Conservation (phyloP, 1,140 invertebrate species). For the Bombus affinis region DNA sequence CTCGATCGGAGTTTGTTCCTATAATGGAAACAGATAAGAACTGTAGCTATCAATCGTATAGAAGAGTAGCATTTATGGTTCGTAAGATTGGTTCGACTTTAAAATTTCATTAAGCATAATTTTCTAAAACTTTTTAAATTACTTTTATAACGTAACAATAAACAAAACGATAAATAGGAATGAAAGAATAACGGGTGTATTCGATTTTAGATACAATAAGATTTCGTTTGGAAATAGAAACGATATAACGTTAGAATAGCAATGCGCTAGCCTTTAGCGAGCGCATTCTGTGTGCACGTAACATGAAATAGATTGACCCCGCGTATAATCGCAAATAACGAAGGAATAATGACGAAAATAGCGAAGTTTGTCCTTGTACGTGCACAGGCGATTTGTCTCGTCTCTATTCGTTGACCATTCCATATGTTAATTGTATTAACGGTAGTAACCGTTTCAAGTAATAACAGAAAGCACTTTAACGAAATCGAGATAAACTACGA, state of each 20-base stretch:
- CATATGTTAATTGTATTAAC: constrained; percentile 1
- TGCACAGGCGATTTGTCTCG: neutral
- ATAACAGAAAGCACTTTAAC: neutral
- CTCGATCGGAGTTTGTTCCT: constrained; percentile 89
- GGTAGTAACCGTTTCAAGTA: neutral
- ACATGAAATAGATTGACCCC: neutral
- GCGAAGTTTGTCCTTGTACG: constrained; percentile 18
- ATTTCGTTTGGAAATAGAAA: neutral
- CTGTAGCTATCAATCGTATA: neutral
- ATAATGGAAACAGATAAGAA: constrained; percentile 62
- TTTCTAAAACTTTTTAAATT: too few species aligned
- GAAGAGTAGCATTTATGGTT: neutral
- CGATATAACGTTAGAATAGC: neutral
- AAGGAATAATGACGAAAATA: neutral
- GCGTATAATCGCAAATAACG: neutral
- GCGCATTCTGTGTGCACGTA: neutral
- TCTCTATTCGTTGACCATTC: neutral
- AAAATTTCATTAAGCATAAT: neutral
- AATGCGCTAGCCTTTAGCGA: neutral
- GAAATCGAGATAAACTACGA: neutral
- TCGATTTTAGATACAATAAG: neutral
- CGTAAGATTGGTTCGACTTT: neutral
- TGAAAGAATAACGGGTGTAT: neutral
- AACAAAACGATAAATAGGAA: neutral
- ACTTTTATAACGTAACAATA: too few species aligned